A percentile compares a stretch with the other conserved stretches of the same genome.
These are phyloP conservation scores for Bambusicola thoracicus DNA, from an alignment of 2,113 vertebrate genomes.

Conservation along the genomic window DNA sequence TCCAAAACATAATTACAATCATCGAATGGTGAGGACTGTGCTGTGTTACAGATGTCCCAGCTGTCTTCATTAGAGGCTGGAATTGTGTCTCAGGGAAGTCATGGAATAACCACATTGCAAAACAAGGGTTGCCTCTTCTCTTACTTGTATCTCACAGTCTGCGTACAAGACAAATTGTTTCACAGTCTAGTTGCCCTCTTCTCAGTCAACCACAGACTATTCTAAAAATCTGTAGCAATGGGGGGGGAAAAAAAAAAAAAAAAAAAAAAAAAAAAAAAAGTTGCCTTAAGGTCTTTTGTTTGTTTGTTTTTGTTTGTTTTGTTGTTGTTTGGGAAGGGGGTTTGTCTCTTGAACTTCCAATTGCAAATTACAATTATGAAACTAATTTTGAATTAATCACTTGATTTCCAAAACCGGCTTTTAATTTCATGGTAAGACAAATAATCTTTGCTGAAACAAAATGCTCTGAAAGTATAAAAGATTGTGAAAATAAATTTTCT, in stretches of 20 bases:
- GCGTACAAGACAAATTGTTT: neutral
- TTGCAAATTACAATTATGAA: neutral
- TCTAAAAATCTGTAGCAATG: neutral
- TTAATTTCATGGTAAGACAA: neutral
- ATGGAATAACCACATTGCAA: neutral
- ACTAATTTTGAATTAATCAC: neutral
- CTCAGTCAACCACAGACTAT: neutral
- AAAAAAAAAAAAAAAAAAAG: neutral
- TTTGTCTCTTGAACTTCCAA: neutral
- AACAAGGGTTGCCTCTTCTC: neutral
- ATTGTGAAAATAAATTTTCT: slow-evolving; percentile 27
- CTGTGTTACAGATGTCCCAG: slow-evolving; percentile 40
- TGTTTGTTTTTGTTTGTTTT: neutral
- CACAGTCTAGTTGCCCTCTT: neutral
- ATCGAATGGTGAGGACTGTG: neutral
- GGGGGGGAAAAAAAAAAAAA: neutral
- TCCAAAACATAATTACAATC: slow-evolving; percentile 24
- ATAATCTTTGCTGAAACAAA: slow-evolving; percentile 32
- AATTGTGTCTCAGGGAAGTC: neutral
- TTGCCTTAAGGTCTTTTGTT: neutral
- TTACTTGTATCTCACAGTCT: neutral
- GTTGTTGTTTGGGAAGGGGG: neutral
- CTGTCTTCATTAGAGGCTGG: neutral
- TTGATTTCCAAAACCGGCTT: neutral
- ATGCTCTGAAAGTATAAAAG: slow-evolving; percentile 37